Conservation (phyloP, 2,113 vertebrate genomes). For the Nicator chloris region DNA sequence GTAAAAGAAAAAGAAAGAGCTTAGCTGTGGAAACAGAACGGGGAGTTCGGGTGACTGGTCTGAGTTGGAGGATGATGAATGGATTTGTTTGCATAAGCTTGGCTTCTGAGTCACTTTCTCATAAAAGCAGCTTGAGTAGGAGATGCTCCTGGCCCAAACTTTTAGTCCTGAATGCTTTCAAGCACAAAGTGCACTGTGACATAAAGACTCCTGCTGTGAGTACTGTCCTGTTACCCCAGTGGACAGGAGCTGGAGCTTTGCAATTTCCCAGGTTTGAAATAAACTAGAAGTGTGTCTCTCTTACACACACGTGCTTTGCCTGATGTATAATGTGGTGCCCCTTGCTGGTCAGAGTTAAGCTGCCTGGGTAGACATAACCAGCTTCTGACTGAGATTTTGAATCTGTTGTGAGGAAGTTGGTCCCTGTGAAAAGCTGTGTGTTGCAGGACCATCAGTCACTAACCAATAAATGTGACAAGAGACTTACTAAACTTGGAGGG, state of each 20-base stretch:
- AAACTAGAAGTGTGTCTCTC: background rate
- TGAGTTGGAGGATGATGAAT: slow-evolving; percentile 30
- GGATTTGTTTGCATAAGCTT: slow-evolving; percentile 14
- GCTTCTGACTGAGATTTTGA: background rate
- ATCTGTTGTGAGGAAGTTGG: background rate
- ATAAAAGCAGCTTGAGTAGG: background rate
- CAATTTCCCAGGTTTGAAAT: background rate
- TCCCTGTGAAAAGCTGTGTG: background rate
- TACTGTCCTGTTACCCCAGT: background rate
- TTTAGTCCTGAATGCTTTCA: background rate
- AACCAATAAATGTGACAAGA: background rate
- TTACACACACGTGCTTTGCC: background rate
- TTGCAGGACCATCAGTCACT: background rate
- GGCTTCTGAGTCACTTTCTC: slow-evolving; percentile 28
- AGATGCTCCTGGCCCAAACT: slow-evolving; percentile 20
- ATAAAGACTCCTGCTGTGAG: background rate
- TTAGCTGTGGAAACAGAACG: background rate
- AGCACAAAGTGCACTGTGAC: background rate
- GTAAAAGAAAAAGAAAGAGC: background rate
- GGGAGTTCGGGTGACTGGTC: background rate
- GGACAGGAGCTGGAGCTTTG: background rate
- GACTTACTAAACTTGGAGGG: background rate
- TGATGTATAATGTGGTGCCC: background rate
- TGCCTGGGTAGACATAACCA: background rate
- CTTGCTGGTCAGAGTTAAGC: background rate